These are phyloP conservation scores for Alviniconcha marisindica DNA, from an alignment of 1,140 invertebrate species.

Conservation along the genomic window DNA sequence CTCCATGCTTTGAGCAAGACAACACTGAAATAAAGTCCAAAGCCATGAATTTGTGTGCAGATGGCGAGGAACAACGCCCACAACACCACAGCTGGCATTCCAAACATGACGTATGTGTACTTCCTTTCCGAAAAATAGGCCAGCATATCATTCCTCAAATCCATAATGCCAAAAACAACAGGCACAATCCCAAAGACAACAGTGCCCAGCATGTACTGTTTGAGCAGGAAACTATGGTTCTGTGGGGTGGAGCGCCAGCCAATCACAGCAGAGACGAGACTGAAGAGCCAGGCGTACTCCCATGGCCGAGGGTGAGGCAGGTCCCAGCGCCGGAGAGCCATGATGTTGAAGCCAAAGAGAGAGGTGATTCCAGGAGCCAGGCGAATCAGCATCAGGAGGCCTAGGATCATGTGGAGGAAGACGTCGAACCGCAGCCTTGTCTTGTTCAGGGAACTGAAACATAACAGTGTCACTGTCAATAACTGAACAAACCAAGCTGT, in stretches of 20 bases:
- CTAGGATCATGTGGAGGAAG: slow-evolving; percentile 54
- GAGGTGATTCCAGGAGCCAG: slow-evolving; percentile 59
- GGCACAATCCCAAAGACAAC: slow-evolving; percentile 87
- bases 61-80: slow-evolving; percentile 95
- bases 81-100: slow-evolving; percentile 92
- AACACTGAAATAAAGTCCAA: slow-evolving; percentile 92
- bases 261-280: slow-evolving; percentile 89
- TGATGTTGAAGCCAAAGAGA: slow-evolving; percentile 54
- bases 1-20: slow-evolving; percentile 93
- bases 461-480: no score
- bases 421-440: slow-evolving; percentile 55
- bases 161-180: slow-evolving; percentile 86
- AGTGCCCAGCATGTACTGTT: slow-evolving; percentile 90
- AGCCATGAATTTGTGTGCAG: slow-evolving; percentile 92
- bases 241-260: slow-evolving; percentile 90
- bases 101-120: slow-evolving; percentile 73
- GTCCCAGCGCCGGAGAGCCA: slow-evolving; percentile 58
- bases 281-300: slow-evolving; percentile 96
- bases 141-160: slow-evolving; percentile 91
- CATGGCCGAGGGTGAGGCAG: slow-evolving; percentile 78
- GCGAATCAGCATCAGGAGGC: slow-evolving; percentile 58
- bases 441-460: slow-evolving; percentile 66
- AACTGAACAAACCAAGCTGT: no score
- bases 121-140: slow-evolving; percentile 87
- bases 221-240: slow-evolving; percentile 87